Evolutionary conservation across 2,888 invertebrate species (phyloP).

Genomic region (Nephrocerus scutellatus): DNA sequence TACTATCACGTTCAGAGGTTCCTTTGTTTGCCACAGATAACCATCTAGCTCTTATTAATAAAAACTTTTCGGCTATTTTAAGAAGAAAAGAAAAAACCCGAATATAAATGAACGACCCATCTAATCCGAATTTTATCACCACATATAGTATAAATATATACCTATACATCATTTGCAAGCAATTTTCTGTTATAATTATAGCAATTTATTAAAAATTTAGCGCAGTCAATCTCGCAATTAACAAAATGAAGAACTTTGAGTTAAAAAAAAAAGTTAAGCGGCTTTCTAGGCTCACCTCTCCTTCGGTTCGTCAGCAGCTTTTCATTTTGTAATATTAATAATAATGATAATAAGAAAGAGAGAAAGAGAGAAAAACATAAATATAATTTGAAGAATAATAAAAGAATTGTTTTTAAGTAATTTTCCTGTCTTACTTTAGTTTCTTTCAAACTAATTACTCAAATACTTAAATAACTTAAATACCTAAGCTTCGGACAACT

Average conservation of each 20-base stretch:
- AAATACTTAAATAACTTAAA: too few relatives aligned
- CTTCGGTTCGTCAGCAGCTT: conserved; percentile 92
- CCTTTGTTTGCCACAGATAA: too few relatives aligned
- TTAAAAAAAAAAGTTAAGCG: neutral
- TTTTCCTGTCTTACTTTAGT: neutral
- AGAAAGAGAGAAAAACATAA: neutral
- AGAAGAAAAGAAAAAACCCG: too few relatives aligned
- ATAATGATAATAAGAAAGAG: conserved; percentile 4
- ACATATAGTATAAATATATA: too few relatives aligned
- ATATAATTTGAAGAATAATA: neutral
- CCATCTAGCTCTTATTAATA: too few relatives aligned
- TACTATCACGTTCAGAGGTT: too few relatives aligned
- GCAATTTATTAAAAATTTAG: neutral
- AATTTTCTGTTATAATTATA: conserved; percentile 5
- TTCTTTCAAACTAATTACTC: neutral
- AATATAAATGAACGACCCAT: too few relatives aligned
- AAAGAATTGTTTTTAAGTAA: too few relatives aligned
- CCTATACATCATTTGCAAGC: neutral
- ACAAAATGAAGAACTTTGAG: neutral
- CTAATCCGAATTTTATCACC: too few relatives aligned
- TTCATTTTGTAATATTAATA: conserved; percentile 35
- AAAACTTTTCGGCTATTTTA: too few relatives aligned
- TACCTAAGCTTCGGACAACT: too few relatives aligned
- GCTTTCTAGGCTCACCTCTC: conserved; percentile 70
- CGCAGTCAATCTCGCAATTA: too few relatives aligned